phyloP scores from a whole-genome alignment of 2,888 invertebrate species.

The Aphidius colemani region DNA sequence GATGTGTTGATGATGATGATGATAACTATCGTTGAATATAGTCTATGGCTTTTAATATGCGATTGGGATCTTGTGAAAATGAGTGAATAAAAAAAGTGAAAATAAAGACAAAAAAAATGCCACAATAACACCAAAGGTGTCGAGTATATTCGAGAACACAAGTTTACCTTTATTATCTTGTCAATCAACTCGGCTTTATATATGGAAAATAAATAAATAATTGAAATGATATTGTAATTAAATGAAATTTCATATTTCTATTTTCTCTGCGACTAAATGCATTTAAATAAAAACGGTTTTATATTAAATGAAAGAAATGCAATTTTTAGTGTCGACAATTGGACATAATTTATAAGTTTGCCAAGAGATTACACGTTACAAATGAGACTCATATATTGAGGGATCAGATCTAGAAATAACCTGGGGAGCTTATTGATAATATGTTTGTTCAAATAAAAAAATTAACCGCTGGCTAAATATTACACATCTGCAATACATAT shows the following conservation, averaged over 20 bases:
- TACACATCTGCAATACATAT: neutral
- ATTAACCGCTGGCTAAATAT: neutral
- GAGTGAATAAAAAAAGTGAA: neutral
- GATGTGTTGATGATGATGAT: too few species aligned
- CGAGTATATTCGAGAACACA: neutral
- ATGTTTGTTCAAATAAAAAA: slow-evolving; percentile 32
- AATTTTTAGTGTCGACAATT: slow-evolving; percentile 16
- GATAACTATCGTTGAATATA: slow-evolving; percentile 1
- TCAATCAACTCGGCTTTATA: neutral
- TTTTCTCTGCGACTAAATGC: too few species aligned
- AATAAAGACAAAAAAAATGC: slow-evolving; percentile 3
- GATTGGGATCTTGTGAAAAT: neutral
- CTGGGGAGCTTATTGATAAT: slow-evolving; percentile 14
- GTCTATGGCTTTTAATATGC: neutral
- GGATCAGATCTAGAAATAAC: slow-evolving; percentile 44
- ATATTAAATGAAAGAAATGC: slow-evolving; percentile 4
- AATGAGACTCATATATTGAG: slow-evolving; percentile 52
- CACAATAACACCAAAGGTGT: slow-evolving; percentile 1
- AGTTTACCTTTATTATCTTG: neutral
- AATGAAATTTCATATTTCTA: too few species aligned
- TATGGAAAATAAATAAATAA: neutral
- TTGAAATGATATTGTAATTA: neutral
- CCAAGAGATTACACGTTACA: slow-evolving; percentile 51
- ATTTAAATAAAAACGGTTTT: slow-evolving; percentile 3
- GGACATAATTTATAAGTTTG: slow-evolving; percentile 46